phyloP scores from a whole-genome alignment of 2,888 invertebrate genomes.

The Adelognathus sp. region DNA sequence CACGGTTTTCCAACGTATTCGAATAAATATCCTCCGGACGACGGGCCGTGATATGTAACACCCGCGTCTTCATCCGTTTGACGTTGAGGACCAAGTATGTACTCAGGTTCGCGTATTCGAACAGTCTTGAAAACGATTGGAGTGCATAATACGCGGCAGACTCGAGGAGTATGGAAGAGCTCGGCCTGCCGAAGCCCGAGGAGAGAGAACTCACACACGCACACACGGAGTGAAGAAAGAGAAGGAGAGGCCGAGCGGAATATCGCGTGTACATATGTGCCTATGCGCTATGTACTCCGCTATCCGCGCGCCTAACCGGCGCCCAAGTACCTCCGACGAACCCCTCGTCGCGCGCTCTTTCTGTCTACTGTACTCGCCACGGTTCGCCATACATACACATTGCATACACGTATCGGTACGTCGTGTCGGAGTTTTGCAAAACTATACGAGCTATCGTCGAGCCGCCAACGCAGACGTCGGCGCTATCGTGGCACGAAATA shows the following conservation, averaged over 20 bases:
- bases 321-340: constrained; percentile 64
- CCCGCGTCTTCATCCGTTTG: not conserved
- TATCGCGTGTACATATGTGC: constrained; percentile 52
- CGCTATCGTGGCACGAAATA: constrained; percentile 48
- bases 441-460: not conserved
- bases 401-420: not conserved
- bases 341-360: constrained; percentile 66
- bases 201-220: not conserved
- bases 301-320: constrained; percentile 74
- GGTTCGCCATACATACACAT: not conserved
- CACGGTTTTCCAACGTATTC: not conserved
- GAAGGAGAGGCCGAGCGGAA: not conserved
- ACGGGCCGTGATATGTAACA: not conserved
- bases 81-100: not conserved
- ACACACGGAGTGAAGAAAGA: constrained; percentile 23
- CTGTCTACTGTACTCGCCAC: constrained; percentile 23
- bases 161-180: constrained; percentile 9
- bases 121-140: not conserved
- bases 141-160: constrained; percentile 3
- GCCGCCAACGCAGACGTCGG: not conserved
- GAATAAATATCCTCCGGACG: not conserved
- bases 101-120: not conserved
- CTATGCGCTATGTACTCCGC: constrained; percentile 55
- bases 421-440: not conserved
- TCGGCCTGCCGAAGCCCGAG: constrained; percentile 21